phyloP scores from a whole-genome alignment of 2,888 invertebrate genomes.

The Calliopum simillimum region DNA sequence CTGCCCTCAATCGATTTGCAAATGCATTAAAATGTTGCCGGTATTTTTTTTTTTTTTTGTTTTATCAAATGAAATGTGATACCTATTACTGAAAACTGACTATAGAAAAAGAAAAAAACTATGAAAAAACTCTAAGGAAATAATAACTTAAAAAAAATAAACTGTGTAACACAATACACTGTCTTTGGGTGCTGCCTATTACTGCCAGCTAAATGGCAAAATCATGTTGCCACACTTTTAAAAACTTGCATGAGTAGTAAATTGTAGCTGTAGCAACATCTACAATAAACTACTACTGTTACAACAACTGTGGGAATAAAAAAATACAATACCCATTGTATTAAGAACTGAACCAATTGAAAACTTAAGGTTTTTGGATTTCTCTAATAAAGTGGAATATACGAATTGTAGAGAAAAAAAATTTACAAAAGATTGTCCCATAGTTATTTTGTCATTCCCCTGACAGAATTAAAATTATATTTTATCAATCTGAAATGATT shows the following conservation, averaged over 20 bases:
- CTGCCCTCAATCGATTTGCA: conserved; percentile 20
- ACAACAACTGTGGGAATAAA: conserved; percentile 13
- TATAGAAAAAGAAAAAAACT: conserved; percentile 1
- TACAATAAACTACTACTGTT: conserved; percentile 15
- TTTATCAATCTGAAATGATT: too few relatives aligned
- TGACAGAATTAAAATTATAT: too few relatives aligned
- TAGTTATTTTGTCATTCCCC: too few relatives aligned
- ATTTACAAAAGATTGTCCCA: too few relatives aligned
- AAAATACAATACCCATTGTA: background rate
- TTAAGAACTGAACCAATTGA: too few relatives aligned
- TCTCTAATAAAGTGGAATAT: too few relatives aligned
- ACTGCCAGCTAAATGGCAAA: conserved; percentile 27
- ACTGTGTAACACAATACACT: conserved; percentile 12
- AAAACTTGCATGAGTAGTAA: too few relatives aligned
- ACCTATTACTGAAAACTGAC: background rate
- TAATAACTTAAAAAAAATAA: background rate
- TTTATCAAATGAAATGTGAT: background rate
- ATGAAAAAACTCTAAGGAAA: background rate
- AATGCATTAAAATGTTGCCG: too few relatives aligned
- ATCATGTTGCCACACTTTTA: conserved; percentile 34
- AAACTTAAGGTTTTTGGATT: too few relatives aligned
- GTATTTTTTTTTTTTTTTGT: conserved; percentile 4
- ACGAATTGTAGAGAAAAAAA: too few relatives aligned
- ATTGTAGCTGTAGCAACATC: background rate
- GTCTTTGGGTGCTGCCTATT: too few relatives aligned